Conservation (phyloP, 2,888 invertebrate species). For the Platycnemis pennipes region DNA sequence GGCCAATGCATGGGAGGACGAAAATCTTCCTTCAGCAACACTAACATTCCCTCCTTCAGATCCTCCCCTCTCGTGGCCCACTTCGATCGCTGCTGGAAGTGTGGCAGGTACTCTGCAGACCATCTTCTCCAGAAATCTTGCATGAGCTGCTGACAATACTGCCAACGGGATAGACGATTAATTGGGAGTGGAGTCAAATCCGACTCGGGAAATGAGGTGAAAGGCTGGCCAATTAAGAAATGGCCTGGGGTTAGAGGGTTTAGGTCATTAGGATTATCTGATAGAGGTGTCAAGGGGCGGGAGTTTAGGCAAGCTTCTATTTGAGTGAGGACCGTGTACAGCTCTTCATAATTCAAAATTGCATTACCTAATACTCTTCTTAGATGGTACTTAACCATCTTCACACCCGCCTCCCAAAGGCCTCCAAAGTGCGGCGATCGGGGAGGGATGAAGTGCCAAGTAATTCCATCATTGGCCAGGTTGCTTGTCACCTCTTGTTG, state of each 20-base stretch:
- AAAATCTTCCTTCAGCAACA: background rate
- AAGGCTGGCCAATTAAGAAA: conserved; percentile 8
- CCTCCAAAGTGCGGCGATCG: background rate
- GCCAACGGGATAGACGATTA: background rate
- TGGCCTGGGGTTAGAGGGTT: background rate
- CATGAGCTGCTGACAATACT: background rate
- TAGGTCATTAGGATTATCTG: background rate
- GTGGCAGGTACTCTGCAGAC: background rate
- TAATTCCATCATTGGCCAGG: background rate
- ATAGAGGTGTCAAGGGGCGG: background rate
- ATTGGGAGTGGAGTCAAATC: too few species aligned
- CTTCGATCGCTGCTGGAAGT: background rate
- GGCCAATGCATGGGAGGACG: background rate
- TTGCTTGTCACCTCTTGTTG: too few species aligned
- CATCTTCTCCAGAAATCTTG: background rate
- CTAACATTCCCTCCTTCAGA: background rate
- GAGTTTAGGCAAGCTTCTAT: conserved; percentile 22
- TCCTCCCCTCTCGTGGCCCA: background rate
- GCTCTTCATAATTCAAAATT: background rate
- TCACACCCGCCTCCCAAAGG: conserved; percentile 10
- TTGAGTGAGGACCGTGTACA: background rate
- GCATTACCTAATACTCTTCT: background rate
- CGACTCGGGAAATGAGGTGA: background rate
- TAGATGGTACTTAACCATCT: background rate
- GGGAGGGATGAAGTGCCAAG: background rate